A percentile compares a stretch with the other conserved stretches of the same genome.
Evolutionary conservation across 2,888 invertebrate species (phyloP).

Genomic region (Drosophila maculinotata): DNA sequence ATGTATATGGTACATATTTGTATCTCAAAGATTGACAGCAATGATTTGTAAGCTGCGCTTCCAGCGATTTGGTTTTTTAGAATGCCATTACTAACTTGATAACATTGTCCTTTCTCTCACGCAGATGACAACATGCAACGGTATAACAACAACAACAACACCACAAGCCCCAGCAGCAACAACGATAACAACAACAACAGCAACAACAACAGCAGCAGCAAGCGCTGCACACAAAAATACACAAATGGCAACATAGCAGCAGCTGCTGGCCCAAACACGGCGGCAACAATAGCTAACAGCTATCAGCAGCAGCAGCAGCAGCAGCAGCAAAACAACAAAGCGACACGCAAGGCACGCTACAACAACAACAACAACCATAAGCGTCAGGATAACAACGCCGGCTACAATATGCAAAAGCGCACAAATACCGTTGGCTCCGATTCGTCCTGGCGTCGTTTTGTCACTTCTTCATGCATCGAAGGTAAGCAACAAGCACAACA

Average conservation of each 20-base stretch:
- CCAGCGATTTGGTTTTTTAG: too few relatives aligned
- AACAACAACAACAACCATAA: conserved; percentile 47
- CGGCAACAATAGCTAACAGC: conserved; percentile 22
- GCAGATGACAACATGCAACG: conserved; percentile 72
- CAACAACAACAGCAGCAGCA: conserved; percentile 8
- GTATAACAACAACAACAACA: conserved; percentile 34
- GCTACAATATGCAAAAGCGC: conserved; percentile 50
- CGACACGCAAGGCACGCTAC: conserved; percentile 30
- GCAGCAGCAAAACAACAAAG: conserved; percentile 33
- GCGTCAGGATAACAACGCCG: conserved; percentile 28
- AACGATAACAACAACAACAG: conserved; percentile 15
- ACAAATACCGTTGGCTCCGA: conserved; percentile 45
- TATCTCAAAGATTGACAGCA: conserved; percentile 48
- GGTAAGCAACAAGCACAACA: conserved; percentile 62
- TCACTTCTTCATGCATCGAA: conserved; percentile 78
- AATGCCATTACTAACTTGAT: too few relatives aligned
- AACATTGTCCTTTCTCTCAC: background rate
- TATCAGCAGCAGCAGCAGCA: conserved; percentile 43
- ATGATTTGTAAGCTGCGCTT: conserved; percentile 58
- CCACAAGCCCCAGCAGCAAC: conserved; percentile 19
- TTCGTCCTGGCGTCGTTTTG: conserved; percentile 66
- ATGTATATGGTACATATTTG: conserved; percentile 20
- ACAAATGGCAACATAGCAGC: conserved; percentile 42
- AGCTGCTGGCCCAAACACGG: conserved; percentile 14
- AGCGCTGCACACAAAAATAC: conserved; percentile 53